Conservation (phyloP, 2,888 invertebrate genomes). For the Idaea straminata region DNA sequence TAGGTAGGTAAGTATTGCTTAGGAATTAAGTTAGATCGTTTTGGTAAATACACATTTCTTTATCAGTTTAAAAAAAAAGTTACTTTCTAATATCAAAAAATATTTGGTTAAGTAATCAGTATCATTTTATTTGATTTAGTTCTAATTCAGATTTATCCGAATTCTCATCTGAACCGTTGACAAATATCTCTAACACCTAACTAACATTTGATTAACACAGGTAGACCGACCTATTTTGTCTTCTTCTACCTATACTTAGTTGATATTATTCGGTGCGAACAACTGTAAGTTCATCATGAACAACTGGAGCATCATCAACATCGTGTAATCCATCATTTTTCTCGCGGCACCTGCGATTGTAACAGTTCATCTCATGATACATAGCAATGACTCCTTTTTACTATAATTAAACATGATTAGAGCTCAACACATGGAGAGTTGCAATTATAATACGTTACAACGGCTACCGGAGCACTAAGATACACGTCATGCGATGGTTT, state of each 20-base stretch:
- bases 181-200: too few species aligned
- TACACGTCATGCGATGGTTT: conserved; percentile 68
- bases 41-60: too few species aligned
- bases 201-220: too few species aligned
- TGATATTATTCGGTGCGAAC: neutral
- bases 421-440: conserved; percentile 73
- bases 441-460: conserved; percentile 75
- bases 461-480: conserved; percentile 63
- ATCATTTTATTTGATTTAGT: too few species aligned
- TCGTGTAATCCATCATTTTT: neutral
- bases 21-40: too few species aligned
- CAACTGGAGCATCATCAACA: neutral
- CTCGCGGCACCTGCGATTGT: conserved; percentile 41
- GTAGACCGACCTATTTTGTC: neutral
- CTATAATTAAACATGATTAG: conserved; percentile 78
- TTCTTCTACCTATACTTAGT: neutral
- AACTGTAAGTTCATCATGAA: conserved; percentile 5
- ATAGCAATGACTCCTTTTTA: conserved; percentile 73
- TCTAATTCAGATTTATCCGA: too few species aligned
- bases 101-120: too few species aligned
- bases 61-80: too few species aligned
- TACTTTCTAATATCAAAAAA: too few species aligned
- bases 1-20: too few species aligned
- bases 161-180: too few species aligned
- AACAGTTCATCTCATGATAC: conserved; percentile 79